Evolutionary conservation across 2,113 vertebrate species (phyloP), one percentile per base, ranked within the genome.

Genomic region (Coracopsis vasa): DNA sequence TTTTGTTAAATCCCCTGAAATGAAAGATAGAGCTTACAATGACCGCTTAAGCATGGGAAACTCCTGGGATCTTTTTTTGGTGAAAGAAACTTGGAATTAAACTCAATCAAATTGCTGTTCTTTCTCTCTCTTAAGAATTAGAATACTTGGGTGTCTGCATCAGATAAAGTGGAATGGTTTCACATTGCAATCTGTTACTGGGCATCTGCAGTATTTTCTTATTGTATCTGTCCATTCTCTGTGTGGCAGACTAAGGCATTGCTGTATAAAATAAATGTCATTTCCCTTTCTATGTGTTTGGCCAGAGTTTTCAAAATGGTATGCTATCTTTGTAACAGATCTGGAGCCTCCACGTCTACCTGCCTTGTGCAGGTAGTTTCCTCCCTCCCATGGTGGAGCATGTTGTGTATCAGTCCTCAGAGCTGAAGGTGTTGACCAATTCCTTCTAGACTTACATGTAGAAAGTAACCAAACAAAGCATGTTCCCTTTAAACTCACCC

Each of bases 81-180:
- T 90, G 64, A 51, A 50, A 33, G 41, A 90, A 90, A 27, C 29
- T 53, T 74, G 64, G 42, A 78, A 73, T 80, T 48, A 83, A 93
- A 83, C 16, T 37, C 2, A 0, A 8, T 51, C 29, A 62, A 67
- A 65, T 54, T 67, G 13, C 16, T 74, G 39, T 61, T 75, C 16
- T 82, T 16, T 44, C 13, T 74, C 25, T 29, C 24, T 54, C 50
- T 78, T 21, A 45, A 87, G 58, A 88, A 75, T 56, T 18, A 31
- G 66, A 28, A 77, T 12, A 20, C 19, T 67, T 29, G 6, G 3
- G 3, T 73, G 13, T 67, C 29, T 42, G n/a, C 29, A 14, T 73
- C 51, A 51, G 69, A 41, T 65, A 31, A 78, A 84, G 25, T 29
- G 44, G 31, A 42, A 18, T 27, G 12, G 33, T 64, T 93, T 92